Evolutionary conservation across 2,113 vertebrate genomes (phyloP).

Genomic region (Oplegnathus fasciatus): DNA sequence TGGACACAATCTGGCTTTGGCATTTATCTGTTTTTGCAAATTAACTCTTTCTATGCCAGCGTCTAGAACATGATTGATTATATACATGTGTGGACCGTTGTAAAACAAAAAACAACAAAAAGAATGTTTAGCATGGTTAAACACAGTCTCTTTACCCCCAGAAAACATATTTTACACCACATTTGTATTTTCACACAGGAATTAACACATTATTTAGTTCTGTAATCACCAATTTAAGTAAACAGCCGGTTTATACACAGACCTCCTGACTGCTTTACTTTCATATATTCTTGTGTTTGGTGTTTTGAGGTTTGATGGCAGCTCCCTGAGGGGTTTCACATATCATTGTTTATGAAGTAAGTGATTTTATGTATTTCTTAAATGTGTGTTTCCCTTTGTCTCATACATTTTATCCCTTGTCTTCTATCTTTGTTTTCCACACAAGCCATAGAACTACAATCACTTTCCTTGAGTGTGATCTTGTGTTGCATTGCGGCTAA

Average conservation of each 20-base stretch:
- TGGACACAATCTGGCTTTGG: neutral
- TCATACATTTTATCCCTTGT: neutral
- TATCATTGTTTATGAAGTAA: neutral
- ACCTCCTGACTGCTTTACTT: neutral
- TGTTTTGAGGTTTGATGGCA: neutral
- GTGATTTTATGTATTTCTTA: neutral
- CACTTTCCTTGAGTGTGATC: neutral
- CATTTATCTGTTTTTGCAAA: no score
- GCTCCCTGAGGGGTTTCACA: neutral
- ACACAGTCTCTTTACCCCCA: neutral
- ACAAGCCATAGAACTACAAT: neutral
- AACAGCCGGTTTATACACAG: neutral
- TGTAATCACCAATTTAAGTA: neutral
- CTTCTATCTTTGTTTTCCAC: constrained; percentile 9
- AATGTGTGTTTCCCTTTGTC: neutral
- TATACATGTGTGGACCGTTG: neutral
- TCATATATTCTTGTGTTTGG: neutral
- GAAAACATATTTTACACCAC: neutral
- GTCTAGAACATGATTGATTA: neutral
- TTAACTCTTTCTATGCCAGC: neutral
- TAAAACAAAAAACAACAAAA: neutral
- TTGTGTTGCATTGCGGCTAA: constrained; percentile 11
- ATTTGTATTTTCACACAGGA: neutral
- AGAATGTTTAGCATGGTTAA: no score
- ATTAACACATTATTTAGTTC: neutral